phyloP scores from a whole-genome alignment of 2,113 vertebrate species.

The Atrichornis clamosus region DNA sequence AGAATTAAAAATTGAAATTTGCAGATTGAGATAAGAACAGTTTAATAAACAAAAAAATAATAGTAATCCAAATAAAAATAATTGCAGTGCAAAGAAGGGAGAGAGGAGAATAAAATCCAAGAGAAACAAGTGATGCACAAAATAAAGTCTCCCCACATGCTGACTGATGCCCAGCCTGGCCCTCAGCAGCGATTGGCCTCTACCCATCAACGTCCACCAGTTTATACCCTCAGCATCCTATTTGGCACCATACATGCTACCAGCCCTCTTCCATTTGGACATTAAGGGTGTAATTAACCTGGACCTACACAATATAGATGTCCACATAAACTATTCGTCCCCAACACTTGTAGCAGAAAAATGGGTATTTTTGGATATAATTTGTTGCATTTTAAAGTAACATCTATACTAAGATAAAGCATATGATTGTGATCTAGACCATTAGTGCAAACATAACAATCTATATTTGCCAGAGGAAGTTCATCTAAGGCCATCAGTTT shows the following conservation, averaged over 20 bases:
- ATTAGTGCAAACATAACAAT: not conserved
- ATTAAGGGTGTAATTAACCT: not conserved
- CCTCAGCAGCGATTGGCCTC: accelerated
- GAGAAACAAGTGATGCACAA: not conserved
- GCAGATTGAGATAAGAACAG: not conserved
- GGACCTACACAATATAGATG: not conserved
- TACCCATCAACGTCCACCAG: too few relatives aligned
- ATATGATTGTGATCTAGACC: not conserved
- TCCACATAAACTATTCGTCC: not conserved
- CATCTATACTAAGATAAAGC: not conserved
- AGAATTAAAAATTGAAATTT: not conserved
- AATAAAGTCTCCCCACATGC: not conserved
- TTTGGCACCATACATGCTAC: not conserved
- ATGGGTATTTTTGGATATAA: not conserved
- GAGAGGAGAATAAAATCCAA: not conserved
- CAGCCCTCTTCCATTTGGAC: not conserved
- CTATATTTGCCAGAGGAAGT: not conserved
- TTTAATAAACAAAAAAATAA: not conserved
- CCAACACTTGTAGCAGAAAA: not conserved
- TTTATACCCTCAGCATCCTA: not conserved
- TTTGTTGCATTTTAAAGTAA: not conserved
- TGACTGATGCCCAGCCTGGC: not conserved
- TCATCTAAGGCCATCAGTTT: not conserved
- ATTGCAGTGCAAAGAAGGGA: not conserved
- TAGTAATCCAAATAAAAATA: not conserved